A percentile compares a stretch with the other conserved stretches of the same genome.
Conservation (phyloP, 2,797 vertebrate species). For the Hozukius guyotensis region DNA sequence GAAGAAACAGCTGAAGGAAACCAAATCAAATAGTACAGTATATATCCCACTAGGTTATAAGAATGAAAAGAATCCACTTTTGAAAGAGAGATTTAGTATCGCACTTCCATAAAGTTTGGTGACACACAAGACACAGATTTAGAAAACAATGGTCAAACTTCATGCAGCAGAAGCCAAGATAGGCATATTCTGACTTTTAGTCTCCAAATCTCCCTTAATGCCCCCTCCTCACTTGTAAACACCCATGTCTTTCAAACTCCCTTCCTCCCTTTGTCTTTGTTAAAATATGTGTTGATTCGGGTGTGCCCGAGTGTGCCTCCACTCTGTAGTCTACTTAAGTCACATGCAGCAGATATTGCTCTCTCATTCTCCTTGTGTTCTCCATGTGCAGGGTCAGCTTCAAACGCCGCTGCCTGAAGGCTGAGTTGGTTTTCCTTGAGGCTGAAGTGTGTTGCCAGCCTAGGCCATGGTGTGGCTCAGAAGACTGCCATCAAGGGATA, state of each 20-base stretch:
- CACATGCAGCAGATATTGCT: too few species aligned
- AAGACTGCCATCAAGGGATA: too few species aligned
- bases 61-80: neutral
- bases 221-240: neutral
- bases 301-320: too few species aligned
- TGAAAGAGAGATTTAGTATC: neutral
- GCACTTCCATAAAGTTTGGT: neutral
- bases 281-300: neutral
- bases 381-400: too few species aligned
- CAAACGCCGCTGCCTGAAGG: accelerated
- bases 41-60: neutral
- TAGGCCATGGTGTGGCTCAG: too few species aligned
- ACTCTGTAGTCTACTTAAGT: too few species aligned
- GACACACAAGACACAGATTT: neutral
- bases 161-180: neutral
- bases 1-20: conserved; percentile 15
- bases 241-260: neutral
- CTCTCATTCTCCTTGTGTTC: too few species aligned
- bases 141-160: neutral
- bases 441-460: too few species aligned
- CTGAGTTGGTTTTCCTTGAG: accelerated
- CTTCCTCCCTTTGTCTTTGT: neutral
- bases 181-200: neutral
- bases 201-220: neutral
- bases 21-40: conserved; percentile 16